Evolutionary conservation across 2,888 invertebrate species (phyloP).

Genomic region (Lacanobia wlatinum): DNA sequence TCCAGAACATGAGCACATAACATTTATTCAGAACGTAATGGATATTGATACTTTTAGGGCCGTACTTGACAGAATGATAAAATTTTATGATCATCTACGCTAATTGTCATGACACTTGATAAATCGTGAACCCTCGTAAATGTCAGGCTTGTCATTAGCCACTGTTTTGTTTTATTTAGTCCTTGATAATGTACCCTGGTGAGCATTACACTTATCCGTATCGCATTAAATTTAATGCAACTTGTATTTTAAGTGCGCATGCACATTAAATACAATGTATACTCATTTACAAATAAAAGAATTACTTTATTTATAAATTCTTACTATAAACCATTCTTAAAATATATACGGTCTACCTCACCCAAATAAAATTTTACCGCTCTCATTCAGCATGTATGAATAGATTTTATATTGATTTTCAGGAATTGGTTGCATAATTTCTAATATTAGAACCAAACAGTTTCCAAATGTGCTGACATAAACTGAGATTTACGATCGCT

Average conservation of each 20-base stretch:
- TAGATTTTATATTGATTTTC: slow-evolving; percentile 61
- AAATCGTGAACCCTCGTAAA: slow-evolving; percentile 74
- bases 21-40: slow-evolving; percentile 51
- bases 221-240: slow-evolving; percentile 60
- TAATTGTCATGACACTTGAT: slow-evolving; percentile 74
- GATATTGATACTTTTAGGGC: slow-evolving; percentile 63
- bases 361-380: slow-evolving; percentile 39
- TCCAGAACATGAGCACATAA: slow-evolving; percentile 48
- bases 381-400: slow-evolving; percentile 45
- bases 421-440: slow-evolving; percentile 77
- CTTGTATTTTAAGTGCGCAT: slow-evolving; percentile 51
- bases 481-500: slow-evolving; percentile 83
- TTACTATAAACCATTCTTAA: slow-evolving; percentile 18
- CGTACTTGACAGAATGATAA: slow-evolving; percentile 62
- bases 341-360: slow-evolving; percentile 25
- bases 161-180: slow-evolving; percentile 56
- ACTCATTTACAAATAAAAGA: slow-evolving; percentile 39
- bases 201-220: slow-evolving; percentile 54
- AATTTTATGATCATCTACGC: slow-evolving; percentile 70
- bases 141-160: slow-evolving; percentile 66
- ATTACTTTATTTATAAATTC: slow-evolving; percentile 36
- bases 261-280: slow-evolving; percentile 41
- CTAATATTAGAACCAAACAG: slow-evolving; percentile 81
- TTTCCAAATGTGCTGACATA: slow-evolving; percentile 83
- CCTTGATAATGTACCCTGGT: slow-evolving; percentile 48